Percentiles rank a stretch among this genome's conserved stretches.
phyloP scores from a whole-genome alignment of 2,113 vertebrate species.

The Sinocyclocheilus grahami region DNA sequence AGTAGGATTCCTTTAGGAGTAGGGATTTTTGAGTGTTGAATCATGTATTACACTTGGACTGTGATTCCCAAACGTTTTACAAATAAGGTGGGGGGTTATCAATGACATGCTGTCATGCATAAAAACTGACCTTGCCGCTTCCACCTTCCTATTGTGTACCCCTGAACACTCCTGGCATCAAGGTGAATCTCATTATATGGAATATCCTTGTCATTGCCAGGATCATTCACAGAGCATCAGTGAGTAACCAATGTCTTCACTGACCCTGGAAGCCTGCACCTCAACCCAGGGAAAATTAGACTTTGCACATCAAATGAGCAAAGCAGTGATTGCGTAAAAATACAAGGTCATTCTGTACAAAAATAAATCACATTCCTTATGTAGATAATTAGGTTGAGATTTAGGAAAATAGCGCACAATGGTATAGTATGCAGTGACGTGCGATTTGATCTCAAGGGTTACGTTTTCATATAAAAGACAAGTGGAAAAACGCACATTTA shows the following conservation, averaged over 20 bases:
- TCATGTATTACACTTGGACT: not conserved
- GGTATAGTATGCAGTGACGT: not conserved
- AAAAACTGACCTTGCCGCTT: not conserved
- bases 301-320: not conserved
- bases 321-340: not conserved
- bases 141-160: slow-evolving; percentile 1
- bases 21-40: not conserved
- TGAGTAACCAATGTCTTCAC: not conserved
- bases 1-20: not conserved
- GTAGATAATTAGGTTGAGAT: not conserved
- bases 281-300: not conserved
- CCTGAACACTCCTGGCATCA: not conserved
- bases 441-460: not conserved
- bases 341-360: not conserved
- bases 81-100: not conserved
- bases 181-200: slow-evolving; percentile 9
- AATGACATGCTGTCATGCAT: not conserved
- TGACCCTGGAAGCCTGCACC: not conserved
- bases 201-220: slow-evolving; percentile 22
- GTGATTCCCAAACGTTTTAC: not conserved
- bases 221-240: not conserved
- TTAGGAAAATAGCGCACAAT: not conserved
- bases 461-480: not conserved
- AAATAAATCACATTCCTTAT: not conserved
- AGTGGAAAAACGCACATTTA: not conserved